Evolutionary conservation across 2,113 vertebrate species (phyloP).

Genomic region (Petrocephalus microphthalmus): DNA sequence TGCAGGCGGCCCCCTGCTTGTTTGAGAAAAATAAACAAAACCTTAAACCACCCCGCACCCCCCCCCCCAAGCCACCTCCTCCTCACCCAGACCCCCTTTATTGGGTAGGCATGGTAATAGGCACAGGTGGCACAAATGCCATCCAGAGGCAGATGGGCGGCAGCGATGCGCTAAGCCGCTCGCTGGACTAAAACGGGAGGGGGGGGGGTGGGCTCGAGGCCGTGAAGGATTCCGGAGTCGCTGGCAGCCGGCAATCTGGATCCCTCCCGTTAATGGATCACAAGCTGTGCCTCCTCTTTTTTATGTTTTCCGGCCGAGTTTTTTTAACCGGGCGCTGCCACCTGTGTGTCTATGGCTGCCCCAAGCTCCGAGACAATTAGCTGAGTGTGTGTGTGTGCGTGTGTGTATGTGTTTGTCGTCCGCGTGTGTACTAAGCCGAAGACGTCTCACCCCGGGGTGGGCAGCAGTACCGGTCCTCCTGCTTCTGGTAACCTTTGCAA

Average conservation of each 20-base stretch:
- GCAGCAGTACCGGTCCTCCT: neutral
- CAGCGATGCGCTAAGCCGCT: neutral
- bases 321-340: neutral
- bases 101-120: neutral
- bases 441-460: neutral
- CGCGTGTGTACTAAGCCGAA: neutral
- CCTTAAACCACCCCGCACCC: no score
- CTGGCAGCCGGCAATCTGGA: constrained; percentile 1
- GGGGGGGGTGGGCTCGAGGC: neutral
- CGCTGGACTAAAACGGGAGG: neutral
- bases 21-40: neutral
- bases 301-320: neutral
- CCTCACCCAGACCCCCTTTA: neutral
- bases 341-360: neutral
- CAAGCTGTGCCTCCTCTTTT: neutral
- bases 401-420: neutral
- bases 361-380: neutral
- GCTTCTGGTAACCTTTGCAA: constrained; percentile 12
- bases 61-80: neutral
- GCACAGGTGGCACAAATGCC: constrained; percentile 10
- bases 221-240: neutral
- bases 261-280: constrained; percentile 7
- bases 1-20: neutral
- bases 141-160: constrained; percentile 16
- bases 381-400: neutral